Evolutionary conservation across 2,113 vertebrate genomes (phyloP).

Genomic region (Pavo muticus): DNA sequence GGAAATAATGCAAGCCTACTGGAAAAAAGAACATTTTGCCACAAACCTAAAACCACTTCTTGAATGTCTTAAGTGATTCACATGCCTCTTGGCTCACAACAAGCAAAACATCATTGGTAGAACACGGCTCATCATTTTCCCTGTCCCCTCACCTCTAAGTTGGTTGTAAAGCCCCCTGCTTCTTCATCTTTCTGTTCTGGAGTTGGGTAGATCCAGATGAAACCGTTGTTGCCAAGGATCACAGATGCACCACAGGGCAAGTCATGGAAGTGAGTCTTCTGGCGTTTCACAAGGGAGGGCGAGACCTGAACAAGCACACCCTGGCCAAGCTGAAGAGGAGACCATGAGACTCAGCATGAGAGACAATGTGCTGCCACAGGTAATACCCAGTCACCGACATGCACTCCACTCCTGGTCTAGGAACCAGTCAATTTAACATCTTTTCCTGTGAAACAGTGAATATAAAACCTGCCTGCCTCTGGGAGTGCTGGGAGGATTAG

Average conservation of each 20-base stretch:
- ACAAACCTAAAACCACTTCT: not conserved
- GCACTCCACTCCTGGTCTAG: not conserved
- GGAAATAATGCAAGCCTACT: not conserved
- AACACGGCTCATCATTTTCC: not conserved
- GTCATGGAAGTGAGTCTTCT: conserved; percentile 98
- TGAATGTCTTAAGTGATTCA: not conserved
- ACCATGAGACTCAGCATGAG: rapidly evolving
- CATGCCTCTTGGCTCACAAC: rapidly evolving
- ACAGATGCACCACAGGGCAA: conserved; percentile 92
- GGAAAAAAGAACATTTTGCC: not conserved
- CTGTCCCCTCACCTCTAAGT: conserved; percentile 84
- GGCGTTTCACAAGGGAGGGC: conserved; percentile 92
- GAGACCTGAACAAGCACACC: conserved; percentile 94
- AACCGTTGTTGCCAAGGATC: conserved; percentile 96
- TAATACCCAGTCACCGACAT: not conserved
- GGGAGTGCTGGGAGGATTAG: not conserved
- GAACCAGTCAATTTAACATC: not conserved
- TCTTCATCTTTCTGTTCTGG: conserved; percentile 88
- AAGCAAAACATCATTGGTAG: rapidly evolving
- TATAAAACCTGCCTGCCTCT: conserved; percentile 12
- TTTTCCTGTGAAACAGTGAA: not conserved
- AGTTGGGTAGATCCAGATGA: conserved; percentile 95
- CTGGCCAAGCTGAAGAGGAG: conserved; percentile 86
- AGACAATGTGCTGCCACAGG: not conserved
- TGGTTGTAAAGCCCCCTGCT: conserved; percentile 88